Evolutionary conservation across 2,797 vertebrate genomes (phyloP).

Genomic region (Hippocampus kuda): DNA sequence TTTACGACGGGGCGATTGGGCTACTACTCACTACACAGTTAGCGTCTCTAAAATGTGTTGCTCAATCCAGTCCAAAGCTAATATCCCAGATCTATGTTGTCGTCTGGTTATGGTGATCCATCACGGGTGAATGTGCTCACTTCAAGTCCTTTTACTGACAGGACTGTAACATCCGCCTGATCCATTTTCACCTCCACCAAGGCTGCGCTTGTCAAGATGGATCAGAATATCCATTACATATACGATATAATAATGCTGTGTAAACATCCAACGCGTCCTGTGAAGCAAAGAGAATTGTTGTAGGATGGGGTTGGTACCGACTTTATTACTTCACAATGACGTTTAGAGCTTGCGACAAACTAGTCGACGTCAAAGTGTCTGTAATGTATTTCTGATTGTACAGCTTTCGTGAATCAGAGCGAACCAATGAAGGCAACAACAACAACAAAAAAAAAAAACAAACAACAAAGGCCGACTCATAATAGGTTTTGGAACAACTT

Average conservation of each 20-base stretch:
- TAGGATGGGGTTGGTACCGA: no score
- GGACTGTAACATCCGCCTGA: constrained; percentile 33
- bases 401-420: no score
- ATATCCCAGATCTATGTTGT: constrained; percentile 33
- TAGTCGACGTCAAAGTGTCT: no score
- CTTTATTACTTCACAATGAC: no score
- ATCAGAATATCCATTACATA: constrained; percentile 1
- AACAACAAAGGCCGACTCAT: no score
- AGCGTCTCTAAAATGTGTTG: background rate
- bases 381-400: no score
- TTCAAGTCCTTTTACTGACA: constrained; percentile 30
- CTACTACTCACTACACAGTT: no score
- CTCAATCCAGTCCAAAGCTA: constrained; percentile 15
- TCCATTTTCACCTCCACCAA: constrained; percentile 30
- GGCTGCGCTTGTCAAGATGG: background rate
- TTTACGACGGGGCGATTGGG: background rate
- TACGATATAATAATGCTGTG: background rate
- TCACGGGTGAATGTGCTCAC: constrained; percentile 27
- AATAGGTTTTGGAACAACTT: no score
- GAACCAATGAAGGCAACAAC: no score
- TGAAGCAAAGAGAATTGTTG: background rate
- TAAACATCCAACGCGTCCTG: background rate
- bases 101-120: constrained; percentile 42
- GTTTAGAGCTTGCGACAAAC: no score
- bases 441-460: no score